Evolutionary conservation across 2,888 invertebrate species (phyloP).

Genomic region (Teinopalpus imperialis): DNA sequence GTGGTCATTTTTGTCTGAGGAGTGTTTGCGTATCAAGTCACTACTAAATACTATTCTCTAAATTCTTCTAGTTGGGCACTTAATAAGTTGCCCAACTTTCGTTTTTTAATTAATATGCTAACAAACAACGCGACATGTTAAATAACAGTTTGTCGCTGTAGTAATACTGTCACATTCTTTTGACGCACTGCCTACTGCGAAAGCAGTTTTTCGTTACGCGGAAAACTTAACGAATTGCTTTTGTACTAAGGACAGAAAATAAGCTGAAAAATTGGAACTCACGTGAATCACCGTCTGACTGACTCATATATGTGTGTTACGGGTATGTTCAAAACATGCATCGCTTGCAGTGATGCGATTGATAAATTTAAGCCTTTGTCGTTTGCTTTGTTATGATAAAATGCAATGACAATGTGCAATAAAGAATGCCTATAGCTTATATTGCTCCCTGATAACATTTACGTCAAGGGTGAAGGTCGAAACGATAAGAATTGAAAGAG

Average conservation of each 20-base stretch:
- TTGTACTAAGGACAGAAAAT: slow-evolving; percentile 16
- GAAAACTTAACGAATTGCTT: slow-evolving; percentile 18
- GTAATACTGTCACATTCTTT: slow-evolving; percentile 2
- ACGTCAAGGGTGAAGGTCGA: too few species aligned
- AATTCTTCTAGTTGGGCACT: too few species aligned
- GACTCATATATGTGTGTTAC: slow-evolving; percentile 30
- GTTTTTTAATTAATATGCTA: too few species aligned
- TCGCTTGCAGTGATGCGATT: slow-evolving; percentile 24
- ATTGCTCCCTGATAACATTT: too few species aligned
- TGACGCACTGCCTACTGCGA: slow-evolving; percentile 11
- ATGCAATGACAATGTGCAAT: slow-evolving; percentile 8
- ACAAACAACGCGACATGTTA: too few species aligned
- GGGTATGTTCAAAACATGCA: slow-evolving; percentile 30
- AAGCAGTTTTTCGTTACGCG: slow-evolving; percentile 19
- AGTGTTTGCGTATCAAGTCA: too few species aligned
- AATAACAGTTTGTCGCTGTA: too few species aligned
- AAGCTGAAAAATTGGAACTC: slow-evolving; percentile 23
- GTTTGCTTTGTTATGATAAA: slow-evolving; percentile 22
- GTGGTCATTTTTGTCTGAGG: too few species aligned
- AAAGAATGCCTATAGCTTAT: too few species aligned
- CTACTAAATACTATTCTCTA: too few species aligned
- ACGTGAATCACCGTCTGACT: slow-evolving; percentile 25
- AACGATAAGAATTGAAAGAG: too few species aligned
- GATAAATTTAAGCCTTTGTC: slow-evolving; percentile 21
- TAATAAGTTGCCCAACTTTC: too few species aligned